These are phyloP conservation scores for Aspidiotus rigidus DNA, from an alignment of 2,888 invertebrate genomes.

Conservation along the genomic window DNA sequence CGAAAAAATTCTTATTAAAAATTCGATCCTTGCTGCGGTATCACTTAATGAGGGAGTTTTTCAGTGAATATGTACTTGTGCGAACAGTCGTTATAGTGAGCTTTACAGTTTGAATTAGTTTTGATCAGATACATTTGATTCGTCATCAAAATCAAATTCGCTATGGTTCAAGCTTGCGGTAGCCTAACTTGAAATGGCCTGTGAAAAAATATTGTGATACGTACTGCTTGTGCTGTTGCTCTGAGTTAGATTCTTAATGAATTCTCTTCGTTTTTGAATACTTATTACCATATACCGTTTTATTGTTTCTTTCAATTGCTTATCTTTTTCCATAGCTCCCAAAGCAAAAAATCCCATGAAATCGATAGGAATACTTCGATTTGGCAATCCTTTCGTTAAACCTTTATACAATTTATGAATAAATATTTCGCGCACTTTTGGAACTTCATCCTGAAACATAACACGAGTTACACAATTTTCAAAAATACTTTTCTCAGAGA, in stretches of 20 bases:
- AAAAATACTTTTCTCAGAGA: neutral
- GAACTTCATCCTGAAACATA: slow-evolving; percentile 48
- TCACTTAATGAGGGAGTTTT: no score
- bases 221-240: slow-evolving; percentile 42
- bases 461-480: neutral
- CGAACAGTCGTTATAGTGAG: no score
- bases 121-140: no score
- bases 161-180: neutral
- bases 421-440: slow-evolving; percentile 80
- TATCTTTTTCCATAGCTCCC: slow-evolving; percentile 78
- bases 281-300: slow-evolving; percentile 79
- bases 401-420: slow-evolving; percentile 89
- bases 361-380: slow-evolving; percentile 85
- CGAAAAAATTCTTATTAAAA: no score
- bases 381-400: slow-evolving; percentile 67
- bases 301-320: slow-evolving; percentile 57
- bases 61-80: no score
- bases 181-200: neutral
- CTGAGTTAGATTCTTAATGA: slow-evolving; percentile 72
- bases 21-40: no score
- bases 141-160: no score
- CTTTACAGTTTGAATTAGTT: no score
- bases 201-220: slow-evolving; percentile 3
- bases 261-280: slow-evolving; percentile 79
- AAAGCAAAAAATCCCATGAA: slow-evolving; percentile 94